Percentiles rank a stretch among this genome's conserved stretches.
phyloP scores from a whole-genome alignment of 2,888 invertebrate genomes.

The Flexamia atlantica region DNA sequence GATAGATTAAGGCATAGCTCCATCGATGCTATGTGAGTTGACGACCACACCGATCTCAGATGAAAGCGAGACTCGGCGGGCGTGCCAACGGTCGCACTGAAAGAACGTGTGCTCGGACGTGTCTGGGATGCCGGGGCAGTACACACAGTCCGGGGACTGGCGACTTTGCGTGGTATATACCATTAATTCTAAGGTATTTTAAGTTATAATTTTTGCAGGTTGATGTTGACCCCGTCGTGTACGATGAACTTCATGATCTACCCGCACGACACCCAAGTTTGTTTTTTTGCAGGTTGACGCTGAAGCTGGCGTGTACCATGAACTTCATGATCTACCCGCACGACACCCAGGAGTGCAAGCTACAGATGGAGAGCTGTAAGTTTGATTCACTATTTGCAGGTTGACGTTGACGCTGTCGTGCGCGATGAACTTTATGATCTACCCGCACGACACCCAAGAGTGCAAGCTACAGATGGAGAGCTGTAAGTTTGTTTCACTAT shows the following conservation, averaged over 20 bases:
- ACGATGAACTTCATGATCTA: slow-evolving; percentile 97
- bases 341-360: slow-evolving; percentile 95
- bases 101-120: no score
- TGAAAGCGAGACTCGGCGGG: no score
- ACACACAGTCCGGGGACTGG: no score
- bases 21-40: no score
- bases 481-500: slow-evolving; percentile 90
- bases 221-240: slow-evolving; percentile 92
- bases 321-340: slow-evolving; percentile 96
- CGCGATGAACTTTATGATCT: slow-evolving; percentile 96
- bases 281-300: slow-evolving; percentile 80
- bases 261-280: slow-evolving; percentile 94
- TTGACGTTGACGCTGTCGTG: slow-evolving; percentile 92
- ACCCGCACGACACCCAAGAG: slow-evolving; percentile 96
- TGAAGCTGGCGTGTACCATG: slow-evolving; percentile 95
- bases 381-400: slow-evolving; percentile 76
- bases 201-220: no score
- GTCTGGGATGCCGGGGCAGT: no score
- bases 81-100: no score
- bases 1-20: no score
- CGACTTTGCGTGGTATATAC: no score
- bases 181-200: no score
- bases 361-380: slow-evolving; percentile 97
- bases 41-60: no score
- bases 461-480: slow-evolving; percentile 97